Percentiles rank a stretch among this genome's conserved stretches.
Evolutionary conservation across 2,113 vertebrate genomes (phyloP).

Genomic region (Oryzias curvinotus): DNA sequence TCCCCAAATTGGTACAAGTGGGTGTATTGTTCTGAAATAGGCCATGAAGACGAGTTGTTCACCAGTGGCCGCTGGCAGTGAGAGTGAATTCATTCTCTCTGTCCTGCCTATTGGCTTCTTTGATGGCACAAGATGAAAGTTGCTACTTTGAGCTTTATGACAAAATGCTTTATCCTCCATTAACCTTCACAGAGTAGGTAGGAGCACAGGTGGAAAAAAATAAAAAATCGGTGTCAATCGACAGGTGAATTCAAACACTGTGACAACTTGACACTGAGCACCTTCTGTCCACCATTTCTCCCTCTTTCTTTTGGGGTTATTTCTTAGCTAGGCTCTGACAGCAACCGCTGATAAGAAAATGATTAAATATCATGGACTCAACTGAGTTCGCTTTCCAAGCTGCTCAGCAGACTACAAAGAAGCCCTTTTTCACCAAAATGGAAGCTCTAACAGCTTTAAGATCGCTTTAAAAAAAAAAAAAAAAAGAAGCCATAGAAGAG

Average conservation of each 20-base stretch:
- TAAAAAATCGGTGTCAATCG: slow-evolving; percentile 54
- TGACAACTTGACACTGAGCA: slow-evolving; percentile 18
- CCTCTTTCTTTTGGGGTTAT: slow-evolving; percentile 62
- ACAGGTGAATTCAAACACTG: slow-evolving; percentile 42
- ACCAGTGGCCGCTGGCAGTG: slow-evolving; percentile 52
- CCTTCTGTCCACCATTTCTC: slow-evolving; percentile 54
- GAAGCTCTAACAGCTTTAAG: slow-evolving; percentile 34
- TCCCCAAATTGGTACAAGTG: slow-evolving; percentile 21
- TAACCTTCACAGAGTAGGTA: slow-evolving; percentile 67
- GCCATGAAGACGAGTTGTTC: slow-evolving; percentile 66
- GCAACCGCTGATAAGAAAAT: slow-evolving; percentile 66
- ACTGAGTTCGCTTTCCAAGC: slow-evolving; percentile 42
- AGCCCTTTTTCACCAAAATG: slow-evolving; percentile 22
- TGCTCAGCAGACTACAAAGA: slow-evolving; percentile 34
- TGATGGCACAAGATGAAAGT: slow-evolving; percentile 37
- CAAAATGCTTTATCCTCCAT: slow-evolving; percentile 73
- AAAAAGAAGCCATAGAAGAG: slow-evolving; percentile 2
- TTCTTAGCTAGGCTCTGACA: slow-evolving; percentile 51
- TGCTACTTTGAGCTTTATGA: slow-evolving; percentile 60
- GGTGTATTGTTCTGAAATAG: slow-evolving; percentile 57
- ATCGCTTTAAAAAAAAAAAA: slow-evolving; percentile 15
- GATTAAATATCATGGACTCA: slow-evolving; percentile 56
- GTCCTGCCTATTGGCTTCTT: slow-evolving; percentile 49
- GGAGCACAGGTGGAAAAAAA: slow-evolving; percentile 43
- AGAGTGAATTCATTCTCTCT: slow-evolving; percentile 48